A percentile compares a stretch with the other conserved stretches of the same genome.
Conservation (phyloP, 1,140 invertebrate species). For the Papilio polyxenes region DNA sequence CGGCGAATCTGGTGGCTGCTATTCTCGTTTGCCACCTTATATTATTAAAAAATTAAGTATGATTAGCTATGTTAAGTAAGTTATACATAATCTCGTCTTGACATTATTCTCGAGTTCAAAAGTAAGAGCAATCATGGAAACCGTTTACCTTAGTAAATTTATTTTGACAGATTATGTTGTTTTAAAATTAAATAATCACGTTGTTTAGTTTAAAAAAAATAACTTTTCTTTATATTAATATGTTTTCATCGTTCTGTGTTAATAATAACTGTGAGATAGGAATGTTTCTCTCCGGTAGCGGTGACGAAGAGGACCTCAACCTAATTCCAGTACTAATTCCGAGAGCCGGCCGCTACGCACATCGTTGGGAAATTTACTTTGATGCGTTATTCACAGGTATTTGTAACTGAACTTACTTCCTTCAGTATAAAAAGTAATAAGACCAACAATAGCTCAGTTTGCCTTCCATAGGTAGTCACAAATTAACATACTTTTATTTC, state of each 20-base stretch:
- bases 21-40: too few species aligned
- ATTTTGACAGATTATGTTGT: not conserved
- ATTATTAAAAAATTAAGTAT: too few species aligned
- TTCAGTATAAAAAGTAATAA: not conserved
- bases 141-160: not conserved
- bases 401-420: not conserved
- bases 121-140: not conserved
- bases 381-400: not conserved
- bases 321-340: conserved; percentile 20
- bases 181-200: not conserved
- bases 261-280: not conserved
- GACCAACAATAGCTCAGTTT: not conserved
- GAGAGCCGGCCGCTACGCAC: not conserved
- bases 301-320: conserved; percentile 15
- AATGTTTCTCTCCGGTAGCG: not conserved
- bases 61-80: not conserved
- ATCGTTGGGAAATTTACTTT: not conserved
- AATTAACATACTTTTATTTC: not conserved
- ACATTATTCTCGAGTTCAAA: too few species aligned
- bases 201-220: not conserved
- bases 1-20: too few species aligned
- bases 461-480: not conserved
- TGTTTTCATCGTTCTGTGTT: not conserved
- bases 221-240: not conserved
- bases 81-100: too few species aligned